These are phyloP conservation scores for Beris morrisii DNA, from an alignment of 2,888 invertebrate species.

Conservation along the genomic window DNA sequence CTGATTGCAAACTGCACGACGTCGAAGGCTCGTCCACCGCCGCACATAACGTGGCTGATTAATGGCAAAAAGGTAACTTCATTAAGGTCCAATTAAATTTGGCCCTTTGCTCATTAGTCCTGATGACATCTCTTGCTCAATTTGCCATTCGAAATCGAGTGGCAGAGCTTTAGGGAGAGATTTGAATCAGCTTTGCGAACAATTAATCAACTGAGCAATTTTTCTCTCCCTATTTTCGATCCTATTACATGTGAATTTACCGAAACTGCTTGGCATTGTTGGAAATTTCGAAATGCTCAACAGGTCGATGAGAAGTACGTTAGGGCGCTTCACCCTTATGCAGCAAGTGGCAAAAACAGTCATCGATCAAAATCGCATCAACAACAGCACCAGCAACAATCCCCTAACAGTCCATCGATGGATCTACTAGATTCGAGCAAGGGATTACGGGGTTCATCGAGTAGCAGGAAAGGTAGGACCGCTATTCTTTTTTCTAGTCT, in stretches of 20 bases:
- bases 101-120: neutral
- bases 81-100: conserved; percentile 11
- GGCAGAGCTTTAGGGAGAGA: no score
- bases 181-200: neutral
- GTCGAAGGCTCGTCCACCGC: conserved; percentile 67
- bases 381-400: conserved; percentile 46
- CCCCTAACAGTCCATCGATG: conserved; percentile 37
- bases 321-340: conserved; percentile 53
- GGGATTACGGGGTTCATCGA: conserved; percentile 23
- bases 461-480: conserved; percentile 22
- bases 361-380: conserved; percentile 49
- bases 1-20: conserved; percentile 72
- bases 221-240: conserved; percentile 4
- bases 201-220: conserved; percentile 28
- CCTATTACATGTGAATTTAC: neutral
- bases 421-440: conserved; percentile 21
- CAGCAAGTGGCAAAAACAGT: conserved; percentile 51
- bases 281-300: conserved; percentile 27
- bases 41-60: conserved; percentile 72
- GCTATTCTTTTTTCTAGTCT: no score
- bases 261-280: conserved; percentile 3
- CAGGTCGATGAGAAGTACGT: conserved; percentile 56
- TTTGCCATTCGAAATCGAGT: neutral
- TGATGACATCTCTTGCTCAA: neutral
- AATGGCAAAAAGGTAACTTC: conserved; percentile 66